Evolutionary conservation across 2,113 vertebrate genomes (phyloP), one percentile per base, ranked within the genome.

Genomic region (Syngnathoides biaculeatus): DNA sequence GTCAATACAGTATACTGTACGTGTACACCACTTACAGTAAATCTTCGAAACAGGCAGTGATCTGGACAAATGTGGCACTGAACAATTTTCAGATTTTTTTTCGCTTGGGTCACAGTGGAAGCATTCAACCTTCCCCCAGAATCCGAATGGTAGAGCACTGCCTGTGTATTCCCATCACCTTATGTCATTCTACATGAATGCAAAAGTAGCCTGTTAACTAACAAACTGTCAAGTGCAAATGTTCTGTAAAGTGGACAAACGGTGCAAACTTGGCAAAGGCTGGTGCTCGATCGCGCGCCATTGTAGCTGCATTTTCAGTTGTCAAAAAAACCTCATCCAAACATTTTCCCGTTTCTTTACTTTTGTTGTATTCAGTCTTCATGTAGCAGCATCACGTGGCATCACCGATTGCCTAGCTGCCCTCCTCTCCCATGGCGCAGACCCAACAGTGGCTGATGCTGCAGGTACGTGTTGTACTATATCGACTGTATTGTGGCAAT

Each of bases 351-450:
- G 10, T 52, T 43, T 43, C 12, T 64, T 63, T 68, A 22, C 7
- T 39, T 55, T 71, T 30, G 8, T 2, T 73, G 53, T 76, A 52
- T 75, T n/a, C 26, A 88, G 97, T 60, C 95, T 99, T 78, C 97
- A 99, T 76, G 91, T 95, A 73, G 96, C 97, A 59, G 95, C 95
- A 35, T 82, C 86, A 0, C 96, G 93, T 48, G 97, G 97, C 38
- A 94, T 94, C 10, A 82, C 84, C 2, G 97, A 98, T 35, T 98
- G 96, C 68, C 93, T 99, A 14, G 90, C 92, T 64, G 88, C 92
- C 64, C 95, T 99, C 85, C 81, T 98, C 73, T 81, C 94, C 11
- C 96, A 98, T 5, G 96, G 96, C 63, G 91, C 89, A 53, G 97
- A 99, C 74, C 90, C 95, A 69, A 89, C 94, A 42, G 79, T 92